Evolutionary conservation across 2,888 invertebrate genomes (phyloP).

Genomic region (Cenopis cana): DNA sequence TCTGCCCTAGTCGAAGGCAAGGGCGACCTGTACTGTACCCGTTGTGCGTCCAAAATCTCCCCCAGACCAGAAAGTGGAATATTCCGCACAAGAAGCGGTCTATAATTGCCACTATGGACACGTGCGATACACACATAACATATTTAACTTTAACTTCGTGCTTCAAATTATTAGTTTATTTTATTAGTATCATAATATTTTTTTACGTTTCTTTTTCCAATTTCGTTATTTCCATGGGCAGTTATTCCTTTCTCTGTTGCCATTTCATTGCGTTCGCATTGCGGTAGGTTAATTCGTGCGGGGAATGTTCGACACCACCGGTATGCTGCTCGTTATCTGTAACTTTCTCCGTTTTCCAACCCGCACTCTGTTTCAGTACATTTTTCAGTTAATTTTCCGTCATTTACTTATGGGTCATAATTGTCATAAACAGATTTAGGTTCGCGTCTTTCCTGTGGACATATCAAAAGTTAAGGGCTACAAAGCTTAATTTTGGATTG

Average conservation of each 20-base stretch:
- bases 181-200: neutral
- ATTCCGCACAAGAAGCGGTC: too few species aligned
- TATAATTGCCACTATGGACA: too few species aligned
- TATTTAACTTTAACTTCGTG: neutral
- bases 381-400: conserved; percentile 6
- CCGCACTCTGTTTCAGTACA: neutral
- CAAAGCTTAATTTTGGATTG: too few species aligned
- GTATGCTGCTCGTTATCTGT: conserved; percentile 6
- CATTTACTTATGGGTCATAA: too few species aligned
- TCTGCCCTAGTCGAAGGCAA: too few species aligned
- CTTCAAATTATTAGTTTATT: neutral
- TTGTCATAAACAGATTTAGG: too few species aligned
- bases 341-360: conserved; percentile 27
- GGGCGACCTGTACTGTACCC: too few species aligned
- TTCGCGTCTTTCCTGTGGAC: too few species aligned
- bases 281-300: conserved; percentile 26
- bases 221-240: neutral
- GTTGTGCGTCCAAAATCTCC: too few species aligned
- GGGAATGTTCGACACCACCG: conserved; percentile 23
- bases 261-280: conserved; percentile 4
- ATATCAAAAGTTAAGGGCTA: too few species aligned
- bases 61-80: too few species aligned
- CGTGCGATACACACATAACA: neutral
- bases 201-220: neutral
- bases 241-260: neutral